Base-by-base conservation (phyloP, 64 coral and sea anemone genomes). In the Pocillopora verrucosa region DNA sequence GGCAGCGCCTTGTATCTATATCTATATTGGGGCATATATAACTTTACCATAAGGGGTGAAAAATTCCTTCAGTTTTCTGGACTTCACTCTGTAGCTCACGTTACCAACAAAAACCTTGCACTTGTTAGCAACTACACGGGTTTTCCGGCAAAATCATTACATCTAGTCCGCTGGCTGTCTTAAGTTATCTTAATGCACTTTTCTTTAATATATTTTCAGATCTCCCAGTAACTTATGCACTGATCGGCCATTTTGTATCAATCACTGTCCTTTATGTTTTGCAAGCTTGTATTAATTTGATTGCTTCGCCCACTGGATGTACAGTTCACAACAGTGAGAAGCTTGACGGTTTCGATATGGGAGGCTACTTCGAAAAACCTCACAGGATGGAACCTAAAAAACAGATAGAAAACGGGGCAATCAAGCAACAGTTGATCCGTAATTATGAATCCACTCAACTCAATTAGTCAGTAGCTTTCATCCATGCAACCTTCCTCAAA, bases 41-140 rank as follows among this genome's bases (percentile, higher is more conserved):
- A 99, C 97, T 79, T 83, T 77, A 25, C 97, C 97, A 95, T 95
- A 99, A 87, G 36, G 72, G 51, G 65, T 78, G 65, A 95, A 95
- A 86, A 99, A 99, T 24, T 83, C 86, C 60, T 91, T 93, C 13
- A 99, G 72, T 77, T 99, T 82, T 30, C 68, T 79, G 19, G 79
- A 62, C 45, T 72, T 95, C 1, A 99, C 87, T 76, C 88, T 99
- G 72, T 82, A 99, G 12, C 97, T 92, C 16, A 99, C 76, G 83
- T 99, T 99, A 16, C 97, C 97, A 38, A 99, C 97, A 87, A 90
- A 99, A 15, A 99, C 91, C 37, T 99, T 99, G 73, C 94, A 96
- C 36, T 92, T 92, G n/a, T 92, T 90, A 3, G 88, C 89, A 64
- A 90, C 80, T 25, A 86, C 68, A 51, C 92, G 92, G 16, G 79